A percentile compares a stretch with the other conserved stretches of the same genome.
phyloP scores from a whole-genome alignment of 2,888 invertebrate species.

The Gortyna flavago region DNA sequence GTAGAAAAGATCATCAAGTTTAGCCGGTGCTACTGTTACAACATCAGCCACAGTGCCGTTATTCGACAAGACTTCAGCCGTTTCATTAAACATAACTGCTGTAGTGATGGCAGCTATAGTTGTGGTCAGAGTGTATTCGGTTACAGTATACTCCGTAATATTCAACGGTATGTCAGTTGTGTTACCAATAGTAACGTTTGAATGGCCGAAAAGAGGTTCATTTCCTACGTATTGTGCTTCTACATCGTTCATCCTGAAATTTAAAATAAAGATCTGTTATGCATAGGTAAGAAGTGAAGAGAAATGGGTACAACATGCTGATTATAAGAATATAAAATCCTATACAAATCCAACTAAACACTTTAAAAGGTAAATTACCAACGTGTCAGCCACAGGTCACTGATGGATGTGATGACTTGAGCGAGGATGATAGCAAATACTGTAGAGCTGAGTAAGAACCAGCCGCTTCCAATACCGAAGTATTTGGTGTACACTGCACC shows the following conservation, averaged over 20 bases:
- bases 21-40: too few relatives aligned
- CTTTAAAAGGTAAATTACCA: constrained; percentile 89
- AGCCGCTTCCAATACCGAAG: constrained; percentile 92
- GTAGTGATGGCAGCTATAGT: background rate
- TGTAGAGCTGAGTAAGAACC: constrained; percentile 88
- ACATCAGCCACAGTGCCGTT: too few relatives aligned
- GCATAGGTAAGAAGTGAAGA: background rate
- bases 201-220: constrained; percentile 16
- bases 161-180: background rate
- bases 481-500: constrained; percentile 92
- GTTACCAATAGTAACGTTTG: constrained; percentile 6
- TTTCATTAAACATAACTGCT: background rate
- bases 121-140: too few relatives aligned
- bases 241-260: constrained; percentile 85
- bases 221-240: constrained; percentile 67
- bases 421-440: constrained; percentile 91
- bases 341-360: background rate
- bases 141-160: too few relatives aligned
- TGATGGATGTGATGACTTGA: constrained; percentile 92
- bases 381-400: constrained; percentile 94
- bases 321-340: background rate
- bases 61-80: too few relatives aligned
- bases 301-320: background rate
- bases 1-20: too few relatives aligned
- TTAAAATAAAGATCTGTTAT: background rate